A percentile compares a stretch with the other conserved stretches of the same genome.
These are phyloP conservation scores for Cervus canadensis DNA, from an alignment of 2,113 vertebrate genomes.

Conservation along the genomic window DNA sequence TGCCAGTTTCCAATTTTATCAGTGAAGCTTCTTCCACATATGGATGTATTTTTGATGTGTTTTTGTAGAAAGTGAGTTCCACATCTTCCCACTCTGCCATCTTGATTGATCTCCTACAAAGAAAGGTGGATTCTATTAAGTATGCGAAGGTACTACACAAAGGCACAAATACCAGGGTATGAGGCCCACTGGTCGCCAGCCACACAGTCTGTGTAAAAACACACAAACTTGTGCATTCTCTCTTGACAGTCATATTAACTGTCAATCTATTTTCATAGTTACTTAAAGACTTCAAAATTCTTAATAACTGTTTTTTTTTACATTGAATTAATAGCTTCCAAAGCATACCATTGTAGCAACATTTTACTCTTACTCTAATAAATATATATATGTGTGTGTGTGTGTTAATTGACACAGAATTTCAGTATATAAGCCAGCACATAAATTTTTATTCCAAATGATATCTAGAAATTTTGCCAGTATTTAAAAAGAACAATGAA, in stretches of 20 bases:
- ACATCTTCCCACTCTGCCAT: background rate
- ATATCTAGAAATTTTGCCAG: background rate
- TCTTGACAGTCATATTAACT: background rate
- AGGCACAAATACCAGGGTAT: background rate
- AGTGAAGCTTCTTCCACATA: background rate
- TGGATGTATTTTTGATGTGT: background rate
- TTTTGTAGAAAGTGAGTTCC: background rate
- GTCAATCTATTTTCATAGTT: background rate
- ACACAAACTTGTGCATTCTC: background rate
- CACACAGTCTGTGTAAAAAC: background rate
- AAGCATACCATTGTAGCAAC: background rate
- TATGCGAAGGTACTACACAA: background rate
- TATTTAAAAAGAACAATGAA: conserved; percentile 9
- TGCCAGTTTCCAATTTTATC: background rate
- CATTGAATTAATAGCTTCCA: background rate
- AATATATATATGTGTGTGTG: background rate
- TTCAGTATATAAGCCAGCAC: background rate
- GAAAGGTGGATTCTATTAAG: background rate
- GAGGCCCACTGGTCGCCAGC: fast-evolving
- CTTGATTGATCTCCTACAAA: background rate
- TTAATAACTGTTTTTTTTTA: background rate
- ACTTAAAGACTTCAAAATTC: background rate
- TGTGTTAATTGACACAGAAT: background rate
- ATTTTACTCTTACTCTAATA: background rate
- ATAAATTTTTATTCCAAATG: background rate